Evolutionary conservation across 2,888 invertebrate species (phyloP).

Genomic region (Aporophyla lueneburgensis): DNA sequence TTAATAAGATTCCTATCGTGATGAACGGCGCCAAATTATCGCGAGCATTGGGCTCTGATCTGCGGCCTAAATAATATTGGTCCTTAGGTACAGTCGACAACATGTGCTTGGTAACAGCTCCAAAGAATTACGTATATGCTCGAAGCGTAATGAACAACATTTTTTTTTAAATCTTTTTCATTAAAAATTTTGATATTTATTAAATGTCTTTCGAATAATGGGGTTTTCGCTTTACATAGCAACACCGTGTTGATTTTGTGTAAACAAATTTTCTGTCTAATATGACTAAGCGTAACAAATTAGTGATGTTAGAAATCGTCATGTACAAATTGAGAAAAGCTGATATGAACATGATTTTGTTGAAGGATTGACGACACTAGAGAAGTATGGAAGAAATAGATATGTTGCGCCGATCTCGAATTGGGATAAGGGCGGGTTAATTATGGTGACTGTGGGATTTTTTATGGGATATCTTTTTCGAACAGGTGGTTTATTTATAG

Average conservation of each 20-base stretch:
- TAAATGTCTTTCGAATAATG: neutral
- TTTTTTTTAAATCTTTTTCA: neutral
- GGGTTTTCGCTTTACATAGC: neutral
- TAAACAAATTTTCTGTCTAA: too few relatives aligned
- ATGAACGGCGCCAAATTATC: slow-evolving; percentile 38
- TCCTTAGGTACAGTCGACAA: neutral
- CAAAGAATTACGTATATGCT: too few relatives aligned
- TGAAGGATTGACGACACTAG: too few relatives aligned
- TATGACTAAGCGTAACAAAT: too few relatives aligned
- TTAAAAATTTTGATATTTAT: too few relatives aligned
- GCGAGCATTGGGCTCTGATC: neutral
- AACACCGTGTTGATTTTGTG: neutral
- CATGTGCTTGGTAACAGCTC: neutral
- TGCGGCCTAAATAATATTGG: slow-evolving; percentile 10
- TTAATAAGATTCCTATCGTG: slow-evolving; percentile 38
- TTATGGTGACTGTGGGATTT: neutral
- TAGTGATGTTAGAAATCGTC: too few relatives aligned
- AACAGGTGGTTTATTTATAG: slow-evolving; percentile 4
- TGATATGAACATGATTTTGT: too few relatives aligned
- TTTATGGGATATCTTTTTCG: neutral
- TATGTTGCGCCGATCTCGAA: too few relatives aligned
- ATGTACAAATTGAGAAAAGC: too few relatives aligned
- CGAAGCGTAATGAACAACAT: neutral
- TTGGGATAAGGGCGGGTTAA: neutral
- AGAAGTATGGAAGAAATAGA: too few relatives aligned